Evolutionary conservation across 1,140 invertebrate genomes (phyloP).

Genomic region (Phocides pigmalion): DNA sequence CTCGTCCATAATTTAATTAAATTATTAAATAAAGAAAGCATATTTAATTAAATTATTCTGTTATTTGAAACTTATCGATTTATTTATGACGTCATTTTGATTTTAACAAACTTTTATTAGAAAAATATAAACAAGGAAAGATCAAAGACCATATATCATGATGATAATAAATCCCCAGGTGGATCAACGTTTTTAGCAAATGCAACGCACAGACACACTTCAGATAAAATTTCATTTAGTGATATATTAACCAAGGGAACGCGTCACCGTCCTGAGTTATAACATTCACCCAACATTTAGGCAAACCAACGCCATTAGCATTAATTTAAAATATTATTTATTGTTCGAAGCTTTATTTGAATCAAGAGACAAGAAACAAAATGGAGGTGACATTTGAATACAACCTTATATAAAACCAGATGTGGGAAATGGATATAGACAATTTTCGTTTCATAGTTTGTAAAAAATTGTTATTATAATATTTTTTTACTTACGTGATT

Average conservation of each 20-base stretch:
- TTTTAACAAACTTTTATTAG: too few species aligned
- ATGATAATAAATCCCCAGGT: too few species aligned
- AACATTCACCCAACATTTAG: constrained; percentile 46
- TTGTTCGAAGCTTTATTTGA: constrained; percentile 38
- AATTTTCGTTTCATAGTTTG: too few species aligned
- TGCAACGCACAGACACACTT: constrained; percentile 15
- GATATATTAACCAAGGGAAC: constrained; percentile 49
- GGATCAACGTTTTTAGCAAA: background rate
- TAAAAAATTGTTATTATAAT: too few species aligned
- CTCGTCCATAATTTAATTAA: background rate
- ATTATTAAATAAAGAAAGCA: too few species aligned
- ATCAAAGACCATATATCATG: too few species aligned
- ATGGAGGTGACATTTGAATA: constrained; percentile 13
- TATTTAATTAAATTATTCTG: background rate
- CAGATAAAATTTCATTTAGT: constrained; percentile 3
- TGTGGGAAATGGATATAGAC: too few species aligned
- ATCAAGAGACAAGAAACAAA: background rate
- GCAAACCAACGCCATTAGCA: constrained; percentile 53
- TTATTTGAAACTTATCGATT: too few species aligned
- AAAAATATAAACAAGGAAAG: too few species aligned
- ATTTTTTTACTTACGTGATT: too few species aligned
- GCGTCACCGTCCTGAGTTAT: constrained; percentile 53
- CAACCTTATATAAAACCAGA: too few species aligned
- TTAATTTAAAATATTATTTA: constrained; percentile 67
- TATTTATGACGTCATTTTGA: too few species aligned